These are phyloP conservation scores for Anisognathus igniventris DNA, from an alignment of 2,797 vertebrate genomes.

Conservation along the genomic window DNA sequence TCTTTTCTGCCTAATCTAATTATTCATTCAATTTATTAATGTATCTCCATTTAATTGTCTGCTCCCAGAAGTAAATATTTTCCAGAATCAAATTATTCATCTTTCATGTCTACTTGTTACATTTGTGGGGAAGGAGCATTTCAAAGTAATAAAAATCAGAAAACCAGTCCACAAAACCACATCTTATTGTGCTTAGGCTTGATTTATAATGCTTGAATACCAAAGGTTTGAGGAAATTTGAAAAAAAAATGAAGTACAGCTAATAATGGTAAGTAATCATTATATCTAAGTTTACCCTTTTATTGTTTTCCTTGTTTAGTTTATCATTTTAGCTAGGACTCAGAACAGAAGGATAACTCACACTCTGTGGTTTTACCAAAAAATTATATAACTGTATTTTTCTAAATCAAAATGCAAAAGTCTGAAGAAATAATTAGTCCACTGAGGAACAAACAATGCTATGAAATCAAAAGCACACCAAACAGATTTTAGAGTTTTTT, in stretches of 20 bases:
- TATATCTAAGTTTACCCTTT: not conserved
- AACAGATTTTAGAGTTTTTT: not conserved
- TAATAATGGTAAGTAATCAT: not conserved
- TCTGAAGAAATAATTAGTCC: not conserved
- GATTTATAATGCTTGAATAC: not conserved
- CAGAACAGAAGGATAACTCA: not conserved
- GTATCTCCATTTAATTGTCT: not conserved
- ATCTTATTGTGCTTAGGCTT: not conserved
- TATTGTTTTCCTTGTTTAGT: not conserved
- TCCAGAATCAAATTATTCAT: not conserved
- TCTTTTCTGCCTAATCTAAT: not conserved
- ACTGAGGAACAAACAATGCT: not conserved
- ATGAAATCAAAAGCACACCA: not conserved
- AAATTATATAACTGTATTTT: not conserved
- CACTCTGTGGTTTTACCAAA: not conserved
- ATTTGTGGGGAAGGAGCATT: not conserved
- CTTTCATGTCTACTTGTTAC: not conserved
- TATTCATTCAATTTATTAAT: not conserved
- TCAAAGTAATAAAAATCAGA: not conserved
- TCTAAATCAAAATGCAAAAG: not conserved
- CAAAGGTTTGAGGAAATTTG: not conserved
- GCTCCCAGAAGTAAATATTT: not conserved
- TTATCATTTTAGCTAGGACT: not conserved
- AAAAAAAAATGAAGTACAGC: not conserved
- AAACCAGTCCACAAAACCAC: not conserved